Percentiles rank a stretch among this genome's conserved stretches.
Conservation (phyloP, 2,888 invertebrate genomes). For the Pammene aurita region DNA sequence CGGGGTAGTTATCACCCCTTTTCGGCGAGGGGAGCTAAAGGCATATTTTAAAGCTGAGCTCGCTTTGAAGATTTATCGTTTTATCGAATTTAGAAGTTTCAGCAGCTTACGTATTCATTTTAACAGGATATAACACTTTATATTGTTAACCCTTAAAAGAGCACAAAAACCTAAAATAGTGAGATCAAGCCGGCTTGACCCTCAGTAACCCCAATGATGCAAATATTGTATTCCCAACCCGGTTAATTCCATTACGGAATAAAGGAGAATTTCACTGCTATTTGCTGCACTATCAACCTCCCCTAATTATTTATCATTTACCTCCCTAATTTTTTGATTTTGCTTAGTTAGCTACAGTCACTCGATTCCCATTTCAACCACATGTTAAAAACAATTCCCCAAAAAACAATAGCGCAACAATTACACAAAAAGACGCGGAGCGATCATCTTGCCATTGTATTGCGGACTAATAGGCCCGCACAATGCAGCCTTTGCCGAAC, state of each 20-base stretch:
- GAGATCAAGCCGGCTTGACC: too few species aligned
- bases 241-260: too few species aligned
- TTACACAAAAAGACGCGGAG: slow-evolving; percentile 34
- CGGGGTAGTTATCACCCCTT: slow-evolving; percentile 52
- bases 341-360: neutral
- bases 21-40: slow-evolving; percentile 41
- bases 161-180: too few species aligned
- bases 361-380: neutral
- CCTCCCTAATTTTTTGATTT: too few species aligned
- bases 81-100: slow-evolving; percentile 35
- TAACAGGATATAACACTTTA: slow-evolving; percentile 9
- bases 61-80: slow-evolving; percentile 39
- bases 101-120: slow-evolving; percentile 26
- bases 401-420: slow-evolving; percentile 21
- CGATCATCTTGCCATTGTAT: slow-evolving; percentile 44
- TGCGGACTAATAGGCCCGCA: slow-evolving; percentile 45
- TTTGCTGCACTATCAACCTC: too few species aligned
- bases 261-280: too few species aligned
- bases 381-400: neutral
- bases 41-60: slow-evolving; percentile 44
- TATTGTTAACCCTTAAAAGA: neutral
- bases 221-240: too few species aligned
- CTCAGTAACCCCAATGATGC: too few species aligned
- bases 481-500: slow-evolving; percentile 61
- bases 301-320: too few species aligned